Conservation (phyloP, 2,888 invertebrate species). For the Marasmarcha lunaedactyla region DNA sequence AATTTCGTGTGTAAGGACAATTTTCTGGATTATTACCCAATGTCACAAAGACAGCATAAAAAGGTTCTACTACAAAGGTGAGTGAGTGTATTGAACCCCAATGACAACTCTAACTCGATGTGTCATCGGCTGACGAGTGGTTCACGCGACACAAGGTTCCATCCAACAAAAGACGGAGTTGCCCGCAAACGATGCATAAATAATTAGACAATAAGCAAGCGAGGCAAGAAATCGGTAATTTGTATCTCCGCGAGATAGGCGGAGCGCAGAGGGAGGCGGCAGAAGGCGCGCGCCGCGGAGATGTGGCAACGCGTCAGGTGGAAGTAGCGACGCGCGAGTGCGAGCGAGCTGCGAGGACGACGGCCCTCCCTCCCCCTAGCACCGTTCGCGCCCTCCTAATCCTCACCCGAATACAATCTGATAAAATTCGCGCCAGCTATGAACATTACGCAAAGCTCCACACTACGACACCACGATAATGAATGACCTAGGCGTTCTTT, state of each 20-base stretch:
- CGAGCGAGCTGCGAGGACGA: slow-evolving; percentile 41
- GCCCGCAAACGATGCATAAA: slow-evolving; percentile 60
- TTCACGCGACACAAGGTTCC: slow-evolving; percentile 49
- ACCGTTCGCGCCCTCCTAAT: slow-evolving; percentile 48
- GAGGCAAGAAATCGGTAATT: slow-evolving; percentile 66
- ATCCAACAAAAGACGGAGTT: slow-evolving; percentile 41
- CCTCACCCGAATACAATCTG: slow-evolving; percentile 65
- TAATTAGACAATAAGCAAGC: slow-evolving; percentile 68
- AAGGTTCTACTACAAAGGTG: slow-evolving; percentile 19
- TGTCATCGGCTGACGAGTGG: slow-evolving; percentile 39
- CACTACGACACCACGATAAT: slow-evolving; percentile 57
- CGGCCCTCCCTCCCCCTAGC: slow-evolving; percentile 35
- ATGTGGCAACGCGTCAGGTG: slow-evolving; percentile 69
- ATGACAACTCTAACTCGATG: slow-evolving; percentile 45
- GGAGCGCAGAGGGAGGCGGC: slow-evolving; percentile 54
- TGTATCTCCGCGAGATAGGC: slow-evolving; percentile 62
- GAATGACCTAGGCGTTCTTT: slow-evolving; percentile 55
- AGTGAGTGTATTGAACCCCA: slow-evolving; percentile 56
- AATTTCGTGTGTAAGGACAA: no score
- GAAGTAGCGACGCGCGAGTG: slow-evolving; percentile 45
- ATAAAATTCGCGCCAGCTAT: slow-evolving; percentile 70
- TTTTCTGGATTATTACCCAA: no score
- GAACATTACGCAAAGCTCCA: slow-evolving; percentile 65
- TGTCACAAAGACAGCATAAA: no score
- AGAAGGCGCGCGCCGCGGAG: slow-evolving; percentile 51